Evolutionary conservation across 2,888 invertebrate species (phyloP).

Genomic region (Campoletis raptor): DNA sequence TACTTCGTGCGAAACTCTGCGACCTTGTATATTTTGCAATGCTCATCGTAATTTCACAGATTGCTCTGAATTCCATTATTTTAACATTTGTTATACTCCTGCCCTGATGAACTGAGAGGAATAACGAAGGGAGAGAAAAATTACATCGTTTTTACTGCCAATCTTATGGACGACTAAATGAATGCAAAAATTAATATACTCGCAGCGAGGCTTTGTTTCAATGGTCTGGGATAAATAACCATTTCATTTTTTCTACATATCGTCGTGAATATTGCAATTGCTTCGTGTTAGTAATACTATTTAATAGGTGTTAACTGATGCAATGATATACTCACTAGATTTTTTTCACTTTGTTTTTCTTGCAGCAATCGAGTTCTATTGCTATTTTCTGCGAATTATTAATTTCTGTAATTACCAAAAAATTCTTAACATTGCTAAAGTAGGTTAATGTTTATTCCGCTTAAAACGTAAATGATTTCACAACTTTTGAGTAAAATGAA

Average conservation of each 20-base stretch:
- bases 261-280: constrained; percentile 39
- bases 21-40: constrained; percentile 49
- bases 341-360: background rate
- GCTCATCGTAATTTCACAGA: constrained; percentile 29
- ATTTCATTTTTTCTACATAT: constrained; percentile 12
- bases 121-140: background rate
- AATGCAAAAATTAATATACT: constrained; percentile 8
- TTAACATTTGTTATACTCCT: constrained; percentile 18
- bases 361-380: background rate
- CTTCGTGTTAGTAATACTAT: constrained; percentile 25
- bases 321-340: background rate
- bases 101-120: background rate
- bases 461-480: background rate
- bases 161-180: constrained; percentile 20
- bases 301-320: constrained; percentile 1
- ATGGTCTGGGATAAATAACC: constrained; percentile 44
- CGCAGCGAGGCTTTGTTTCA: constrained; percentile 19
- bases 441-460: background rate
- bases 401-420: background rate
- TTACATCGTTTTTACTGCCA: constrained; percentile 18
- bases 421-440: background rate
- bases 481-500: background rate
- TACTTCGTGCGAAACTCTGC: constrained; percentile 7
- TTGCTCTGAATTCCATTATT: constrained; percentile 48
- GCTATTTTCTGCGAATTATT: background rate